Percentiles rank a stretch among this genome's conserved stretches.
These are phyloP conservation scores for Cromileptes altivelis DNA, from an alignment of 2,113 vertebrate genomes.

Conservation along the genomic window DNA sequence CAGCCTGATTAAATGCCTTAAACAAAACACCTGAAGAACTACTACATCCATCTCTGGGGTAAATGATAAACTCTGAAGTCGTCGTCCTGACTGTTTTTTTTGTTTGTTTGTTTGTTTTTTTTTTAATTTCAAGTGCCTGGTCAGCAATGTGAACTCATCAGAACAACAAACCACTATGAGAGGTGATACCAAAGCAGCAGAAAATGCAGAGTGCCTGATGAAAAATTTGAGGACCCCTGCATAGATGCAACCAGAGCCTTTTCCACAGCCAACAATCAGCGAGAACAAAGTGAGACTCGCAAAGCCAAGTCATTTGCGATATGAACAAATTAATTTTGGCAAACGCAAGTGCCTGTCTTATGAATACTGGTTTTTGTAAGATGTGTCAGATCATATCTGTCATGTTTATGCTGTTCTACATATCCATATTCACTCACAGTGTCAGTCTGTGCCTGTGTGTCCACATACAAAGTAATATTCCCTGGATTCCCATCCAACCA, in stretches of 20 bases:
- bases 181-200: background rate
- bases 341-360: background rate
- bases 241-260: background rate
- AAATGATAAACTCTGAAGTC: background rate
- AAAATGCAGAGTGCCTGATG: constrained; percentile 10
- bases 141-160: constrained; percentile 5
- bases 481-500: constrained; percentile 23
- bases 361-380: background rate
- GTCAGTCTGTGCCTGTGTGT: background rate
- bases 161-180: background rate
- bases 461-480: background rate
- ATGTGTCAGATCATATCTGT: constrained; percentile 1
- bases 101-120: too few species aligned
- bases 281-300: background rate
- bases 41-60: background rate
- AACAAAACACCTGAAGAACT: background rate
- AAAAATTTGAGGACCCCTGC: background rate
- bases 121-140: background rate
- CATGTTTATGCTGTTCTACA: background rate
- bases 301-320: background rate
- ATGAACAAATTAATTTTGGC: background rate
- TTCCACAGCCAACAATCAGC: background rate
- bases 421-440: background rate
- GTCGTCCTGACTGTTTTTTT: background rate
- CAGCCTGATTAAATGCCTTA: background rate